Base-by-base conservation (phyloP, 2,888 invertebrate genomes). In the Hololepta plana region DNA sequence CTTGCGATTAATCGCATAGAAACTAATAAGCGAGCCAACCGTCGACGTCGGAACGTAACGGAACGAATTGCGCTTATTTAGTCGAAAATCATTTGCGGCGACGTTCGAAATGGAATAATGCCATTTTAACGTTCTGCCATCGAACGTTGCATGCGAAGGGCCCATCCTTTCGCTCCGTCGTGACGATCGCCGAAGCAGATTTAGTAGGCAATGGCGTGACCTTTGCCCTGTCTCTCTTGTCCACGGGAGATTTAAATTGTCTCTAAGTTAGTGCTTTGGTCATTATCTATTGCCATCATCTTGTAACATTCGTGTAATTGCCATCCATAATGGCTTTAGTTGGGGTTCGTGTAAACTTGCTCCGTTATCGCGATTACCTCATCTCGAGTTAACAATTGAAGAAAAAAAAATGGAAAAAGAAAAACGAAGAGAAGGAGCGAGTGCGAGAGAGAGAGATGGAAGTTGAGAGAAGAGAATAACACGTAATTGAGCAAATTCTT, bases 171-270 rank as follows among this genome's bases (percentile, higher is more conserved):
- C 33, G 35, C 32, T 34, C 36, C 48, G 47, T 44, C 41, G 43
- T 39, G 45, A 45, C 44, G 41, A 38, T 37, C 38, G 45, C 42
- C 43, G 37, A 40, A 43, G 46, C 47, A 53, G 49, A 53, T 54
- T 53, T 53, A 54, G 47, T 51, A 44, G 43, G 41, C 45, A 45
- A 53, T 54, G 44, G 53, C 53, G 54, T 54, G 54, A 51, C 47
- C 49, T 46, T 45, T 46, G 42, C 41, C 43, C 41, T 46, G 47
- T 47, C 46, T 46, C 41, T 30, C 39, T 44, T 46, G 47, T 49
- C 46, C 48, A 44, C 40, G 41, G 44, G 42, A 46, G 47, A 46
- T 48, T 49, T 51, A 51, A 50, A 51, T 49, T 51, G 50, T 51
- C 48, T 49, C 43, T 48, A 42, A 43, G 43, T 45, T 48, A 45